Evolutionary conservation across 2,113 vertebrate genomes (phyloP).

Genomic region (Leucopternis melanops): DNA sequence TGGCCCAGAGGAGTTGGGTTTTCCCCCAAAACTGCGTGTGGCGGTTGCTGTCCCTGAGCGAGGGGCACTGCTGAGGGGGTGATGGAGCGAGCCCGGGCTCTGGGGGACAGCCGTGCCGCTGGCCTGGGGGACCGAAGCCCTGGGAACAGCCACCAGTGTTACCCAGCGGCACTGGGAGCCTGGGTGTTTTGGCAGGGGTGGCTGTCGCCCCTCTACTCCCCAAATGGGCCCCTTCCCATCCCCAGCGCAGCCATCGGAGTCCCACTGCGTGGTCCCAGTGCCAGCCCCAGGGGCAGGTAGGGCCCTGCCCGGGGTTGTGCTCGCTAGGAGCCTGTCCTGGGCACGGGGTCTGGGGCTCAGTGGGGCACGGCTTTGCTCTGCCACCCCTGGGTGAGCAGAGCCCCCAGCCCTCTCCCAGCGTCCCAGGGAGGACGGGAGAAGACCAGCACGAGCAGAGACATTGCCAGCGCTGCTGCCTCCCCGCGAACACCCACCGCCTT

Average conservation of each 20-base stretch:
- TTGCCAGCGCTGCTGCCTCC: not conserved
- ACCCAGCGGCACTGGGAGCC: rapidly evolving
- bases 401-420: not conserved
- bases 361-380: not conserved
- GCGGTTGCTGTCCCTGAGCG: not conserved
- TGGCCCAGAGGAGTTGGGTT: not conserved
- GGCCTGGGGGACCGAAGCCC: not conserved
- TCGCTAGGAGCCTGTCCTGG: not conserved
- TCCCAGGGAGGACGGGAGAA: not conserved
- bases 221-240: not conserved
- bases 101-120: not conserved
- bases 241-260: rapidly evolving
- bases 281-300: too few relatives aligned
- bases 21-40: not conserved
- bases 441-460: rapidly evolving
- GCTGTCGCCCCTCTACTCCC: not conserved
- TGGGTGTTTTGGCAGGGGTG: not conserved
- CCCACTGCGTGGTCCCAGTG: not conserved
- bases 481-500: not conserved
- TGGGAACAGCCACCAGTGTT: not conserved
- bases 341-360: rapidly evolving
- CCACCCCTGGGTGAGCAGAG: not conserved
- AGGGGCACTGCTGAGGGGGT: not conserved
- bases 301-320: not conserved
- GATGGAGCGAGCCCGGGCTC: rapidly evolving